Evolutionary conservation across 2,113 vertebrate genomes (phyloP).

Genomic region (Oenanthe oenanthe): DNA sequence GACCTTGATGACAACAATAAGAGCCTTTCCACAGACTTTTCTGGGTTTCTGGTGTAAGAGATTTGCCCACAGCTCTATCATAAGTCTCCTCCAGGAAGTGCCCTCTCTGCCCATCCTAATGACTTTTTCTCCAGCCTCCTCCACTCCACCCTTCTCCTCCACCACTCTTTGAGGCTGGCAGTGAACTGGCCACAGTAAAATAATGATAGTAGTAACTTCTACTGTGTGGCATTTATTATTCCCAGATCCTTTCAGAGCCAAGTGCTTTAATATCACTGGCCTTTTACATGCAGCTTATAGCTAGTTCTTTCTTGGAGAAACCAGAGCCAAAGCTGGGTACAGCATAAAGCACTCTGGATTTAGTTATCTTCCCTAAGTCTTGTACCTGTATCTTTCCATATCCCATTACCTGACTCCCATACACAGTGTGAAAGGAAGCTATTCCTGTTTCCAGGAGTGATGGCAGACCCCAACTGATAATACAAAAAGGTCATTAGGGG

Average conservation of each 20-base stretch:
- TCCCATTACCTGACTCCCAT: neutral
- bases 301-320: neutral
- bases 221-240: neutral
- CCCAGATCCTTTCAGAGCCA: neutral
- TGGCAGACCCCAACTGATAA: neutral
- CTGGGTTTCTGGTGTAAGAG: neutral
- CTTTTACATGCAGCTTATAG: neutral
- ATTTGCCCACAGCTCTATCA: neutral
- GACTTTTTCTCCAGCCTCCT: neutral
- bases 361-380: neutral
- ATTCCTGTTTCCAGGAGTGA: neutral
- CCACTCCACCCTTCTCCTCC: neutral
- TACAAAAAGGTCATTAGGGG: constrained; percentile 22
- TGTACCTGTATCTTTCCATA: neutral
- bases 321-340: neutral
- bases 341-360: neutral
- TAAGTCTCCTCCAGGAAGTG: neutral
- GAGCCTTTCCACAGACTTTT: neutral
- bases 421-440: neutral
- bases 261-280: neutral
- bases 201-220: neutral
- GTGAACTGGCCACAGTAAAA: neutral
- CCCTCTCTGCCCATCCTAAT: neutral
- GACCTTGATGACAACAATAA: neutral
- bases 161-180: neutral